A percentile compares a stretch with the other conserved stretches of the same genome.
These are phyloP conservation scores for Solen grandis DNA, from an alignment of 1,140 invertebrate genomes.

Conservation along the genomic window DNA sequence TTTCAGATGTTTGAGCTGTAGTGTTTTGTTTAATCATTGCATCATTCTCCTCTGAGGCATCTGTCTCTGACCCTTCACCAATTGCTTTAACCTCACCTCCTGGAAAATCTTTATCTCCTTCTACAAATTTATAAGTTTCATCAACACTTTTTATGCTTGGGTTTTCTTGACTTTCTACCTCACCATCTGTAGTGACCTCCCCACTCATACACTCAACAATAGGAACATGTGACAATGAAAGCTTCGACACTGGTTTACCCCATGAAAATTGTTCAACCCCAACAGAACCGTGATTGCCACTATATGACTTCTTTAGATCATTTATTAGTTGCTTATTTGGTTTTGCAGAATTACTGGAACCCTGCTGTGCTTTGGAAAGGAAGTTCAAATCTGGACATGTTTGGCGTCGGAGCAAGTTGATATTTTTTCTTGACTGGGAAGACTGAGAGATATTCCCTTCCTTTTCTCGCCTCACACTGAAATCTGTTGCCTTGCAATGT, in stretches of 20 bases:
- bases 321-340: too few relatives aligned
- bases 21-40: too few relatives aligned
- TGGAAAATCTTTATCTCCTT: too few relatives aligned
- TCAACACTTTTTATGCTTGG: too few relatives aligned
- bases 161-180: constrained; percentile 14
- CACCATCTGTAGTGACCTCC: constrained; percentile 19
- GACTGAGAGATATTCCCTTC: too few relatives aligned
- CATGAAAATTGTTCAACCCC: constrained; percentile 14
- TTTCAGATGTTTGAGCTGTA: neutral
- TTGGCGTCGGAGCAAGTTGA: neutral
- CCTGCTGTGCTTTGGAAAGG: too few relatives aligned
- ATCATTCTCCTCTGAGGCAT: neutral
- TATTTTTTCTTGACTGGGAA: too few relatives aligned
- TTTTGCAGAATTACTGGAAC: too few relatives aligned
- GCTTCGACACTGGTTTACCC: neutral
- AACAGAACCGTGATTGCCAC: constrained; percentile 5
- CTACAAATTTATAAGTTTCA: too few relatives aligned
- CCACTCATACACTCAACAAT: constrained; percentile 48
- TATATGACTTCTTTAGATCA: too few relatives aligned
- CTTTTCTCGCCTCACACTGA: constrained; percentile 11
- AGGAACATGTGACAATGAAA: constrained; percentile 44
- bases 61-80: neutral
- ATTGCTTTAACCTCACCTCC: too few relatives aligned
- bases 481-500: constrained; percentile 51
- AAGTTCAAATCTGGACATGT: neutral